Evolutionary conservation across 2,888 invertebrate genomes (phyloP), one percentile per base, ranked within the genome.

Genomic region (Leptopterna dolabrata): DNA sequence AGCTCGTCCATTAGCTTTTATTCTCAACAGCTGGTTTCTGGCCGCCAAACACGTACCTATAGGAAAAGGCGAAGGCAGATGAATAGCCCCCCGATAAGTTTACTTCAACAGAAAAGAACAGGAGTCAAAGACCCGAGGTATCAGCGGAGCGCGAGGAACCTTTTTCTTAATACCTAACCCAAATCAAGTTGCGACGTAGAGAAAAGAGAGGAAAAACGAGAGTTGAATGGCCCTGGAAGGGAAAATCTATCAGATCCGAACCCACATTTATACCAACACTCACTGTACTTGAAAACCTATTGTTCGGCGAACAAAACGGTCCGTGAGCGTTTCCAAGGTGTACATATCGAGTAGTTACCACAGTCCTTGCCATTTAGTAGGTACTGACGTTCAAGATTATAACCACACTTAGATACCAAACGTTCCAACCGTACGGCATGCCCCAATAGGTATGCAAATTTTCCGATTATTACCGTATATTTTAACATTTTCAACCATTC

Each of bases 21-120:
- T 73, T 41, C 73, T 73, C 73, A 30, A 63, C 24, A 24, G 63
- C 14, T 1, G 63, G 63, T 27, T 24, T 63, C 63, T 7, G 24
- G 24, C 63, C 6, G 73, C 73, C 73, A 73, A 73, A 73, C 73
- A 41, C 36, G 30, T 36, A 36, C 2, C 4, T 36, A 36, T 4
- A 36, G 36, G 24, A 24, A 63, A 63, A 24, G 24, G 55, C 55
- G 55, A 55, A 55, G 27, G 36, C 27, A 73, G 73, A 73, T 73
- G 73, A 73, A 73, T 73, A 73, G 73, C 73, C 73, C n/a, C 14
- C 73, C 73, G 73, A 73, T 73, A 73, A 73, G 73, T 73, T 73
- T 36, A 36, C 73, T 41, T 19, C 19, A 36, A 41, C 36, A 73
- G 41, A 11, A 73, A 73, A 73, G 63, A 63, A 24, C 63, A 63